Conservation (phyloP, 2,888 invertebrate species). For the Aleiodes testaceus region DNA sequence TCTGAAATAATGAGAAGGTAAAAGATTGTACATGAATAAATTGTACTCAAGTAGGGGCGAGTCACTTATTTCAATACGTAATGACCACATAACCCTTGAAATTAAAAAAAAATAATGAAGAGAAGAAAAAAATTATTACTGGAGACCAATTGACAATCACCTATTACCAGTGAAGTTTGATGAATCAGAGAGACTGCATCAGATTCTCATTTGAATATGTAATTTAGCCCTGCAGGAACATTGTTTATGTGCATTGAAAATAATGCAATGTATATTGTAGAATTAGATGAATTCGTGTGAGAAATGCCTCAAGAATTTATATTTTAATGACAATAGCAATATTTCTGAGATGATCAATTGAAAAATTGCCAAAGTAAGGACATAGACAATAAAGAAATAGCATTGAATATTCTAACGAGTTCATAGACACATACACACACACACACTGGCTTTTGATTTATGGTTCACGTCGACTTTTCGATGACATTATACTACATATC, state of each 20-base stretch:
- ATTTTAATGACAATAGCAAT: conserved; percentile 5
- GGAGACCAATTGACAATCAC: neutral
- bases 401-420: conserved; percentile 26
- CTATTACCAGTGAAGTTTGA: conserved; percentile 7
- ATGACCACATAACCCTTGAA: neutral
- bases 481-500: conserved; percentile 24
- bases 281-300: conserved; percentile 6
- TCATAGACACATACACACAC: no score
- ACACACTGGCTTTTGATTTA: conserved; percentile 33
- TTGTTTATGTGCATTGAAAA: neutral
- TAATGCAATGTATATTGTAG: conserved; percentile 25
- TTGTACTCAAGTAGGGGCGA: conserved; percentile 20
- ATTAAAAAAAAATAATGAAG: neutral
- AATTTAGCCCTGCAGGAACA: conserved; percentile 23
- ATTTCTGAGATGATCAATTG: neutral
- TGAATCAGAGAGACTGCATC: conserved; percentile 30
- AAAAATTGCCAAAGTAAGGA: conserved; percentile 21
- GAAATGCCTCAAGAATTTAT: conserved; percentile 1
- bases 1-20: conserved; percentile 7
- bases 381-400: conserved; percentile 7
- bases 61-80: conserved; percentile 25
- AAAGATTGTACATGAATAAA: conserved; percentile 9
- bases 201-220: conserved; percentile 34
- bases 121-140: no score
- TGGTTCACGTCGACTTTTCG: conserved; percentile 33